Conservation (phyloP, 2,113 vertebrate genomes). For the Paedocypris sp. region DNA sequence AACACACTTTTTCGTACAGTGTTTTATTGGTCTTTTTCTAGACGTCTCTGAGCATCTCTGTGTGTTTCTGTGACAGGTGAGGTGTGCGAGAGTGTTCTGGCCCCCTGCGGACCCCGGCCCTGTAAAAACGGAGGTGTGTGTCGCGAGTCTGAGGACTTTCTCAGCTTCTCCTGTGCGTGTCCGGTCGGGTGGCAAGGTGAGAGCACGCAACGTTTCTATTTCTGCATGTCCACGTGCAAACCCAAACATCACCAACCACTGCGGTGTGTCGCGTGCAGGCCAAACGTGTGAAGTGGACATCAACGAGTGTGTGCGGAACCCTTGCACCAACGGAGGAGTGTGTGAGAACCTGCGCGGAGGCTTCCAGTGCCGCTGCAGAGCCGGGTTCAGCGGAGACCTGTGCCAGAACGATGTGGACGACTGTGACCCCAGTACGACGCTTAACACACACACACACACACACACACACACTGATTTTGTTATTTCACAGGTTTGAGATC, state of each 20-base stretch:
- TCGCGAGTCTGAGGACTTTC: conserved; percentile 77
- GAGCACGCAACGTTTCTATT: background rate
- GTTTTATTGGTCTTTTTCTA: too few species aligned
- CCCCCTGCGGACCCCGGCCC: conserved; percentile 72
- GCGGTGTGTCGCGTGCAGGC: conserved; percentile 53
- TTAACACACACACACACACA: background rate
- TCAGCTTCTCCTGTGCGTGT: conserved; percentile 84
- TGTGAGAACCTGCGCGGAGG: conserved; percentile 80
- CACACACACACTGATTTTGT: too few species aligned
- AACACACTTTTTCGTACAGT: too few species aligned
- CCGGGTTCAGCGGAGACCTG: conserved; percentile 72
- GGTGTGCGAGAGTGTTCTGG: conserved; percentile 79
- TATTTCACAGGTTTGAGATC: too few species aligned
- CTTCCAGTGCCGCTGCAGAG: conserved; percentile 73
- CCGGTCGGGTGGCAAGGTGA: conserved; percentile 89
- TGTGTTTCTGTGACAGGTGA: conserved; percentile 60
- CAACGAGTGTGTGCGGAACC: conserved; percentile 88
- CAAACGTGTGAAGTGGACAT: conserved; percentile 90
- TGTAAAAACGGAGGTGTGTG: conserved; percentile 81
- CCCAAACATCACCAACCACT: background rate
- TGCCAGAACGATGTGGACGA: conserved; percentile 79
- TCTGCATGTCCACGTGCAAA: background rate
- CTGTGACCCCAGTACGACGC: conserved; percentile 86
- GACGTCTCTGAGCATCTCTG: background rate
- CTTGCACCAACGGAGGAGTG: conserved; percentile 71